Conservation (phyloP, 2,797 vertebrate species). For the Micropoecilia bifurca region DNA sequence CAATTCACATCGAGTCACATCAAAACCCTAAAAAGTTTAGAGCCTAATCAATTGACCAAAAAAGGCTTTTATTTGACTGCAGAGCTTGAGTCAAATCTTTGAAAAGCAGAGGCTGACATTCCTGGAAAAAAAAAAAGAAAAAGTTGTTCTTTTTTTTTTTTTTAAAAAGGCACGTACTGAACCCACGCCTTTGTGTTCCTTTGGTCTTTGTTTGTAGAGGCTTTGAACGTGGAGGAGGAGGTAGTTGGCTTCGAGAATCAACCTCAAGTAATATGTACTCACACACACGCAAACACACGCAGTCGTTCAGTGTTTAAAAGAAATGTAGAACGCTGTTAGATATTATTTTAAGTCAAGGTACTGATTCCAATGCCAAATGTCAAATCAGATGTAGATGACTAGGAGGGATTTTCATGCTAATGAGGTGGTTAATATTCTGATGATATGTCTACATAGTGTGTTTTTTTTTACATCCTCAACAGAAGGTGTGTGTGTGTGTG, state of each 20-base stretch:
- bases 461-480: constrained; percentile 74
- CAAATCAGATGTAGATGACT: constrained; percentile 83
- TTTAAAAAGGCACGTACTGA: constrained; percentile 57
- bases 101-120: constrained; percentile 77
- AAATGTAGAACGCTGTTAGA: constrained; percentile 82
- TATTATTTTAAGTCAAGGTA: constrained; percentile 78
- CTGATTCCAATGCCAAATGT: constrained; percentile 85
- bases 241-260: constrained; percentile 73
- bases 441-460: constrained; percentile 81
- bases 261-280: constrained; percentile 70
- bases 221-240: constrained; percentile 76
- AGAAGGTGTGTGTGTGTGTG: constrained; percentile 62
- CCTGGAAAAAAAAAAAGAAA: constrained; percentile 39
- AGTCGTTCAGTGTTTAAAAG: constrained; percentile 72
- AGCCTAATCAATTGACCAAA: constrained; percentile 79
- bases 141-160: not conserved
- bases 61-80: constrained; percentile 76
- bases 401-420: constrained; percentile 85
- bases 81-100: constrained; percentile 78
- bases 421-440: constrained; percentile 80
- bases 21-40: constrained; percentile 74
- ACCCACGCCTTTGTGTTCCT: constrained; percentile 75
- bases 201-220: constrained; percentile 81
- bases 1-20: constrained; percentile 64
- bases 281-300: constrained; percentile 21